These are phyloP conservation scores for Scortum barcoo DNA, from an alignment of 2,113 vertebrate species.

Conservation along the genomic window DNA sequence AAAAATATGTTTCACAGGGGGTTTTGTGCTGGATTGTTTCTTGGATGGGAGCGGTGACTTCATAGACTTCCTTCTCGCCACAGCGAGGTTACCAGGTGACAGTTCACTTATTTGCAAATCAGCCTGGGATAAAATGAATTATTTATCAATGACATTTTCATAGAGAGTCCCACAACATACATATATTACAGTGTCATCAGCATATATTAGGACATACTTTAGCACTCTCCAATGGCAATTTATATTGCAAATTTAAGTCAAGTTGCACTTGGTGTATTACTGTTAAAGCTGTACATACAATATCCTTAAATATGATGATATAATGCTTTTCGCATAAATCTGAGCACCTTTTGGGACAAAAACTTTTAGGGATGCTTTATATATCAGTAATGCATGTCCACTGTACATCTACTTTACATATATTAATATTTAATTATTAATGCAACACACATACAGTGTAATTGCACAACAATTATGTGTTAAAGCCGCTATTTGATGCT, in stretches of 20 bases:
- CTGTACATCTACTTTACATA: too few species aligned
- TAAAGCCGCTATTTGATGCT: neutral
- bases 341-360: neutral
- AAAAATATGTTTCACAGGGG: too few species aligned
- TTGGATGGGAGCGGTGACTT: too few species aligned
- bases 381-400: neutral
- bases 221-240: neutral
- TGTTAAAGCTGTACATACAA: neutral
- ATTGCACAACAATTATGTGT: neutral
- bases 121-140: neutral
- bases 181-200: neutral
- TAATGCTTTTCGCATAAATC: neutral
- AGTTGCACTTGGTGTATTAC: neutral
- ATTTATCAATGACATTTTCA: neutral
- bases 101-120: too few species aligned
- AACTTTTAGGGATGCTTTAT: neutral
- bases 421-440: neutral
- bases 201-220: neutral
- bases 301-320: neutral
- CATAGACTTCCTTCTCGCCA: too few species aligned
- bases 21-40: too few species aligned
- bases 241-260: neutral
- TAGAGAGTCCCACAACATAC: neutral
- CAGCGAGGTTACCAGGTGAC: too few species aligned
- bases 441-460: neutral